phyloP scores from a whole-genome alignment of 2,888 invertebrate species.

The Apamea crenata region DNA sequence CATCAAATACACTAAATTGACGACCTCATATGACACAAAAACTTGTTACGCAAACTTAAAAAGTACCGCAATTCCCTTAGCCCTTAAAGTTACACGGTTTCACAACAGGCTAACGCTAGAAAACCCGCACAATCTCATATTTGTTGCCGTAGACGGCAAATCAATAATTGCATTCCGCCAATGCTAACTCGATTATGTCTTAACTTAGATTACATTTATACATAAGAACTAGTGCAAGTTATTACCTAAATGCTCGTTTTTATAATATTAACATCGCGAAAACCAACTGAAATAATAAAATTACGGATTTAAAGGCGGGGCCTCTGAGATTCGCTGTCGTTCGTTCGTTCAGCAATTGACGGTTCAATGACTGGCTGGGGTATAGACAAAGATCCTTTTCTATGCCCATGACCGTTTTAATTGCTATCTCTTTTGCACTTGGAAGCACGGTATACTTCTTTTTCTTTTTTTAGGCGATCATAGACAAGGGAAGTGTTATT shows the following conservation, averaged over 20 bases:
- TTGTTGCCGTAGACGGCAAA: slow-evolving; percentile 81
- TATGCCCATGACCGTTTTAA: slow-evolving; percentile 56
- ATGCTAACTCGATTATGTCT: slow-evolving; percentile 48
- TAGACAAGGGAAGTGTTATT: slow-evolving; percentile 26
- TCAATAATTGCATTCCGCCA: slow-evolving; percentile 82
- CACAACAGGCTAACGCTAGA: slow-evolving; percentile 73
- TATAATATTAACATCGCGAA: slow-evolving; percentile 87
- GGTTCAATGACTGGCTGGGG: slow-evolving; percentile 81
- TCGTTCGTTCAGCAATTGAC: slow-evolving; percentile 86
- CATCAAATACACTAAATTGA: slow-evolving; percentile 83
- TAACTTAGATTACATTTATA: slow-evolving; percentile 34
- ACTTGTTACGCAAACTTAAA: slow-evolving; percentile 66
- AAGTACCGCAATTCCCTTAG: slow-evolving; percentile 67
- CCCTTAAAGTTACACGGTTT: slow-evolving; percentile 72
- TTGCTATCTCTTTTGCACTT: slow-evolving; percentile 54
- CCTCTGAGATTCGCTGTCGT: slow-evolving; percentile 85
- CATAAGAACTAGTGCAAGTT: slow-evolving; percentile 51
- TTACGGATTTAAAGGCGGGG: slow-evolving; percentile 87
- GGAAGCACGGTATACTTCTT: not conserved
- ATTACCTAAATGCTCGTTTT: slow-evolving; percentile 83
- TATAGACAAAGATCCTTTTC: slow-evolving; percentile 71
- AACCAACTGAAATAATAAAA: slow-evolving; percentile 84
- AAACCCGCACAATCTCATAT: slow-evolving; percentile 81
- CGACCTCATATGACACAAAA: slow-evolving; percentile 78
- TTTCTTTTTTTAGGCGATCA: slow-evolving; percentile 35